Percentiles rank a stretch among this genome's conserved stretches.
Conservation (phyloP, 2,113 vertebrate species). For the Balaenoptera acutorostrata region DNA sequence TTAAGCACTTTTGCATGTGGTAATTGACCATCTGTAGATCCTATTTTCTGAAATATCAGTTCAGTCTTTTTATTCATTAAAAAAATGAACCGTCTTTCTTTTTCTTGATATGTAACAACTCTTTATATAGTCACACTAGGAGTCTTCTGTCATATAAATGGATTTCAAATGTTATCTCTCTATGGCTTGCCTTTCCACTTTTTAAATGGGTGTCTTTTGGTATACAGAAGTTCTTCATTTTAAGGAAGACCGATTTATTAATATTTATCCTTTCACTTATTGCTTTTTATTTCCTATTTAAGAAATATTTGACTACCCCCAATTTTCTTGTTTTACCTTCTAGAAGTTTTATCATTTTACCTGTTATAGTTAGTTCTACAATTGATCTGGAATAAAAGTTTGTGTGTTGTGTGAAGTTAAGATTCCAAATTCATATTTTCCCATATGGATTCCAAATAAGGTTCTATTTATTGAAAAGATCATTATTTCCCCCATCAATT, state of each 20-base stretch:
- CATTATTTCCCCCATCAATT: background rate
- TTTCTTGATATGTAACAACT: background rate
- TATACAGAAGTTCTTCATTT: background rate
- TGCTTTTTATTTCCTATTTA: background rate
- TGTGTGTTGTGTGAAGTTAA: background rate
- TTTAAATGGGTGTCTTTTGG: background rate
- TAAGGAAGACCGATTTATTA: background rate
- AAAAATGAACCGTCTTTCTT: background rate
- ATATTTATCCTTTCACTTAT: background rate
- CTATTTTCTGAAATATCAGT: background rate
- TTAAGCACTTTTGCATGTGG: background rate
- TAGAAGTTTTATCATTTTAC: background rate
- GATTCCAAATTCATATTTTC: background rate
- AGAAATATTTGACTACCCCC: background rate
- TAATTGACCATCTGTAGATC: background rate
- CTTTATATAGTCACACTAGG: background rate
- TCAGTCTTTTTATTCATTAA: background rate
- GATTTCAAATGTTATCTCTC: background rate
- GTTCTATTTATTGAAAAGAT: background rate
- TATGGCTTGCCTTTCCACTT: background rate
- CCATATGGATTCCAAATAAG: background rate
- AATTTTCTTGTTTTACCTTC: background rate
- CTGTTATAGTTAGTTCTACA: background rate
- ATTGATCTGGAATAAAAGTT: background rate
- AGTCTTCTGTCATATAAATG: background rate